These are phyloP conservation scores for Tangachromis dhanisi DNA, from an alignment of 2,113 vertebrate species.

Conservation along the genomic window DNA sequence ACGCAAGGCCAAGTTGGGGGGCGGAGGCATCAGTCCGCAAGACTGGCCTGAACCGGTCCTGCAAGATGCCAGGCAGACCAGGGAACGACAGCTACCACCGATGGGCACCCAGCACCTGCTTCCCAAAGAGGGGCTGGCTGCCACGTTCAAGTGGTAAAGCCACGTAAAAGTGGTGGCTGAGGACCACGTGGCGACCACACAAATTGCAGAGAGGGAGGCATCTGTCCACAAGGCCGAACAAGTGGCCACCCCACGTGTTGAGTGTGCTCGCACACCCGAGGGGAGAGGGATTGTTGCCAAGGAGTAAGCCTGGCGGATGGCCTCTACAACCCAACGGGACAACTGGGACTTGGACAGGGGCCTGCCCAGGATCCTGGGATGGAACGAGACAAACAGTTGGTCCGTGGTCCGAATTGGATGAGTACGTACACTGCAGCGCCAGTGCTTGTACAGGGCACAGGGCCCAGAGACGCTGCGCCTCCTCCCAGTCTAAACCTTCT, in stretches of 20 bases:
- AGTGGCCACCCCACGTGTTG: no score
- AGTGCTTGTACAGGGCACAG: fast-evolving
- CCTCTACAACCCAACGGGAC: fast-evolving
- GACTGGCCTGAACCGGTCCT: fast-evolving
- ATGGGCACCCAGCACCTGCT: no score
- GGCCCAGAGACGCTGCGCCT: fast-evolving
- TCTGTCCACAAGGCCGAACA: no score
- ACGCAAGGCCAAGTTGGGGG: fast-evolving
- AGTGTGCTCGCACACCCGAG: no score
- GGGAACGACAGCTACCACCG: no score
- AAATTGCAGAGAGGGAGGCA: no score
- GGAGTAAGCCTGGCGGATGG: fast-evolving
- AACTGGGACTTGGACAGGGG: fast-evolving
- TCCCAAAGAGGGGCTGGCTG: no score
- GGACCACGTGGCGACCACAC: no score
- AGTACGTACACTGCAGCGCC: fast-evolving
- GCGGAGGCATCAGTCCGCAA: fast-evolving
- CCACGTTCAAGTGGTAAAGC: no score
- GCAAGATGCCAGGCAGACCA: background rate
- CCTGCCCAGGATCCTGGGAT: fast-evolving
- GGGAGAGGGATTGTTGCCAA: no score
- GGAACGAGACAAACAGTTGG: background rate
- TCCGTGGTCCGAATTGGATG: fast-evolving
- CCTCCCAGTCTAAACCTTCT: background rate
- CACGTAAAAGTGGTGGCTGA: no score